Evolutionary conservation across 2,797 vertebrate genomes (phyloP).

Genomic region (Crenuchus spilurus): DNA sequence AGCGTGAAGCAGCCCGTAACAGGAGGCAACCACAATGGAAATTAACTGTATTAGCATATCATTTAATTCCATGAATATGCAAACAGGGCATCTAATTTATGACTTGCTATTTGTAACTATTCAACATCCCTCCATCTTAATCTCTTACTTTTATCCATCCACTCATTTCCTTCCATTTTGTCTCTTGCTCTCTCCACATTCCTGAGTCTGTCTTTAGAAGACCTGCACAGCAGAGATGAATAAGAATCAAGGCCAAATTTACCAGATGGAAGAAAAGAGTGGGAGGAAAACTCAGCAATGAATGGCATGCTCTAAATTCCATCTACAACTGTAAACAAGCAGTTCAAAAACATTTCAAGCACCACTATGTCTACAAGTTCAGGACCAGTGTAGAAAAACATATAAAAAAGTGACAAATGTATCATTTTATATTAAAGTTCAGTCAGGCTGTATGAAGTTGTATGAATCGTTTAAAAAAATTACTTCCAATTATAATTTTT

Average conservation of each 20-base stretch:
- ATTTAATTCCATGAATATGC: slow-evolving; percentile 80
- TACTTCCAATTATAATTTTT: too few relatives aligned
- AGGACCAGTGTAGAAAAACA: too few relatives aligned
- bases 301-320: background rate
- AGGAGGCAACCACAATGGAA: slow-evolving; percentile 73
- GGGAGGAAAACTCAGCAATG: background rate
- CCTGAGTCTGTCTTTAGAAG: slow-evolving; percentile 6
- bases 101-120: slow-evolving; percentile 30
- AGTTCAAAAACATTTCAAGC: too few relatives aligned
- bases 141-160: slow-evolving; percentile 25
- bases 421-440: too few relatives aligned
- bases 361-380: too few relatives aligned
- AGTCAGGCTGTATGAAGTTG: too few relatives aligned
- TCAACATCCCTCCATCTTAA: slow-evolving; percentile 26
- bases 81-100: slow-evolving; percentile 80
- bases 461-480: too few relatives aligned
- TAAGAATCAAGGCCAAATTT: background rate
- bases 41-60: slow-evolving; percentile 80
- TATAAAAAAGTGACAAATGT: too few relatives aligned
- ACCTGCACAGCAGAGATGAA: background rate
- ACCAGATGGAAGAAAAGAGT: background rate
- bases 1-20: slow-evolving; percentile 51
- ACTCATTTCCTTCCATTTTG: slow-evolving; percentile 19
- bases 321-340: background rate
- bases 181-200: background rate